phyloP scores from a whole-genome alignment of 1,140 invertebrate genomes.

The Magallana gigas region DNA sequence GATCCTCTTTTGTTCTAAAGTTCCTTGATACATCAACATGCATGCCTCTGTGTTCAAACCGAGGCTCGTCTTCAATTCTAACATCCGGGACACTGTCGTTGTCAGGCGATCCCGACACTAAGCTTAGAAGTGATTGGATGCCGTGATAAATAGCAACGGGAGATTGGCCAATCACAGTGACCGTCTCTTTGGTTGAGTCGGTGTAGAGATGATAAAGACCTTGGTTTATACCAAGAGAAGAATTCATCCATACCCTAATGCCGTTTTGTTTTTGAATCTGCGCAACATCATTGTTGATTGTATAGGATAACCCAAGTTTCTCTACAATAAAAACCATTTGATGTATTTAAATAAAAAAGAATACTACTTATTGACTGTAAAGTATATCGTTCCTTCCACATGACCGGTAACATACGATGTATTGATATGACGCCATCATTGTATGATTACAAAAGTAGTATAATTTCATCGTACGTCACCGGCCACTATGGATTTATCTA shows the following conservation, averaged over 20 bases:
- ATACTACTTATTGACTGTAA: neutral
- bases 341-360: neutral
- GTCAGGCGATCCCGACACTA: slow-evolving; percentile 49
- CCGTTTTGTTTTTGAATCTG: neutral
- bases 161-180: slow-evolving; percentile 60
- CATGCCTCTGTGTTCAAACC: slow-evolving; percentile 74
- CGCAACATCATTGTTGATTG: neutral
- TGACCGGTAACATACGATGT: neutral
- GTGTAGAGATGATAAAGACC: slow-evolving; percentile 62
- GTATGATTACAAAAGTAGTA: too few species aligned
- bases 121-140: slow-evolving; percentile 63
- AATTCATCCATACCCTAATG: neutral
- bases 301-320: slow-evolving; percentile 2
- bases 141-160: slow-evolving; percentile 69
- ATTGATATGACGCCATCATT: too few species aligned
- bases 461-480: too few species aligned
- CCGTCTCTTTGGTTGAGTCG: slow-evolving; percentile 11
- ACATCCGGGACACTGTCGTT: slow-evolving; percentile 56
- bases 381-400: neutral
- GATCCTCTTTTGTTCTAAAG: slow-evolving; percentile 67
- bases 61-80: slow-evolving; percentile 67
- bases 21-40: slow-evolving; percentile 75
- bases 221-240: neutral
- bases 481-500: too few species aligned
- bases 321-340: neutral